Conservation (phyloP, 2,888 invertebrate species). For the Tetragonula carbonaria region DNA sequence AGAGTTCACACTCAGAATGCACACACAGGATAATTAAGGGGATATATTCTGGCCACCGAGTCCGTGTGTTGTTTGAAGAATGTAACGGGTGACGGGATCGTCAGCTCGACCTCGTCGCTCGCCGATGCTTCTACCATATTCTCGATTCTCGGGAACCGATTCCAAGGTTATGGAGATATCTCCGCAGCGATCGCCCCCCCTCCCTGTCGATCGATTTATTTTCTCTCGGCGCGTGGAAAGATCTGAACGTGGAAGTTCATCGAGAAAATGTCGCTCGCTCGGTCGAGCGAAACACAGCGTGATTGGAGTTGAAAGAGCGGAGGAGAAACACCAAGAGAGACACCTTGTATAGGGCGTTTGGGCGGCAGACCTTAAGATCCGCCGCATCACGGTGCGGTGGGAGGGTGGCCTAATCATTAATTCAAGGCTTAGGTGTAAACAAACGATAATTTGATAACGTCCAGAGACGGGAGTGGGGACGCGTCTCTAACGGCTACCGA, state of each 20-base stretch:
- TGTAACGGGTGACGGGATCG: slow-evolving; percentile 80
- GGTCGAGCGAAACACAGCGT: not conserved
- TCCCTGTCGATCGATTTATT: not conserved
- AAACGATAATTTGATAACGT: slow-evolving; percentile 84
- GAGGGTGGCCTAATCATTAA: slow-evolving; percentile 82
- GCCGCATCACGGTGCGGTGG: slow-evolving; percentile 77
- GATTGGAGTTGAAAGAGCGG: not conserved
- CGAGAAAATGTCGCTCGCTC: too few relatives aligned
- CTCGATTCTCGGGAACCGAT: not conserved
- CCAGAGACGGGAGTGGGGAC: slow-evolving; percentile 66
- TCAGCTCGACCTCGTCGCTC: slow-evolving; percentile 18
- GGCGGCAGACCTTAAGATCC: slow-evolving; percentile 80
- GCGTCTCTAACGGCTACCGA: slow-evolving; percentile 74
- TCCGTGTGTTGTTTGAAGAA: slow-evolving; percentile 80
- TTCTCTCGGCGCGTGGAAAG: not conserved
- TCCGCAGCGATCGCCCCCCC: too few relatives aligned
- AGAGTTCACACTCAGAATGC: slow-evolving; percentile 84
- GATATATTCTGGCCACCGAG: slow-evolving; percentile 83
- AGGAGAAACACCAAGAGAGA: slow-evolving; percentile 1
- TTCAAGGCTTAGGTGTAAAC: slow-evolving; percentile 82
- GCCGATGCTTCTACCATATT: slow-evolving; percentile 21
- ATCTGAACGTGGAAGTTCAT: rapidly evolving
- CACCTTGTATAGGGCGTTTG: slow-evolving; percentile 74
- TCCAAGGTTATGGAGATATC: not conserved
- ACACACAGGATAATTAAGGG: slow-evolving; percentile 84